These are phyloP conservation scores for Neodiprion pinetum DNA, from an alignment of 1,140 invertebrate species.

Conservation along the genomic window DNA sequence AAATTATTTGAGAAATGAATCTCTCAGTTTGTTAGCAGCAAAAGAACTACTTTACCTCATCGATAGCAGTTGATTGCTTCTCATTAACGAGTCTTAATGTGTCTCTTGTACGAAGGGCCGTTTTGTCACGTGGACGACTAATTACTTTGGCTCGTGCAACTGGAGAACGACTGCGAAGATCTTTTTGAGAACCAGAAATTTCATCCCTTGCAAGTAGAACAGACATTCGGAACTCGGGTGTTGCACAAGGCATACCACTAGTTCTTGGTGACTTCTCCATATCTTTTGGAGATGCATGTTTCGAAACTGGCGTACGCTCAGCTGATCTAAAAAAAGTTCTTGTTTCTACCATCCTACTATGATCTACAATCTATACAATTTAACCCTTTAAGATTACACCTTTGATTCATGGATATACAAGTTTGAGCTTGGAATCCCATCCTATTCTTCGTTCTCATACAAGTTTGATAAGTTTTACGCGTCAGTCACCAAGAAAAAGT, in stretches of 20 bases:
- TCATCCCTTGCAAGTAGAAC: conserved; percentile 72
- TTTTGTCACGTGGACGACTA: conserved; percentile 55
- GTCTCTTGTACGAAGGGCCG: conserved; percentile 56
- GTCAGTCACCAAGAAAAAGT: conserved; percentile 15
- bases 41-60: conserved; percentile 54
- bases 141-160: conserved; percentile 50
- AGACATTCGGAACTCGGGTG: conserved; percentile 74
- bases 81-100: conserved; percentile 66
- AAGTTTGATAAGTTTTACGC: neutral
- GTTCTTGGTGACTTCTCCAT: conserved; percentile 48
- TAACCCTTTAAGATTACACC: conserved; percentile 10
- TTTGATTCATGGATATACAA: neutral
- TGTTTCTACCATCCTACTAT: conserved; percentile 21
- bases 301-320: conserved; percentile 52
- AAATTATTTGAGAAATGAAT: conserved; percentile 14
- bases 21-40: conserved; percentile 6
- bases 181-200: conserved; percentile 58
- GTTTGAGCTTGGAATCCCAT: too few species aligned
- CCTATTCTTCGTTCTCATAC: too few species aligned
- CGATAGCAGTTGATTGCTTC: conserved; percentile 58
- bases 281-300: conserved; percentile 51
- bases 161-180: conserved; percentile 54
- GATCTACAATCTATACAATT: conserved; percentile 5
- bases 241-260: conserved; percentile 50
- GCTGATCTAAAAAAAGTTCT: conserved; percentile 44